Evolutionary conservation across 2,888 invertebrate genomes (phyloP).

Genomic region (Tridacna gigas): DNA sequence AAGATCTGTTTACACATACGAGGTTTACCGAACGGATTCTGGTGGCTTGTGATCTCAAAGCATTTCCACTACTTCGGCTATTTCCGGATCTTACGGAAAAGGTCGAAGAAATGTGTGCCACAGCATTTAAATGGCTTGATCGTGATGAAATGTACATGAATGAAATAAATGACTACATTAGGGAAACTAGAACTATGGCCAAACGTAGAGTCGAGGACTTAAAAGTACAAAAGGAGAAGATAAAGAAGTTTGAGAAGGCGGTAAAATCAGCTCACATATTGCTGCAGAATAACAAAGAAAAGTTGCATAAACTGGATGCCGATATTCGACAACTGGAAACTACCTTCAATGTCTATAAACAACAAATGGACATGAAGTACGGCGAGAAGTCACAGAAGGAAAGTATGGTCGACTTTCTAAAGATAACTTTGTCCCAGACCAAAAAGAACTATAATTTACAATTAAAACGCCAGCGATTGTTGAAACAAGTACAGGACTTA

Average conservation of each 20-base stretch:
- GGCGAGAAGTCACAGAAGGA: conserved; percentile 81
- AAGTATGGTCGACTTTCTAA: conserved; percentile 83
- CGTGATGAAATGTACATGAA: conserved; percentile 82
- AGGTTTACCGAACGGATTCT: conserved; percentile 77
- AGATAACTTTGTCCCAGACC: conserved; percentile 82
- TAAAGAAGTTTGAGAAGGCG: conserved; percentile 77
- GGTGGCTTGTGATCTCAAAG: conserved; percentile 80
- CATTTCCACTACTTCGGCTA: conserved; percentile 81
- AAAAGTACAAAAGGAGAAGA: conserved; percentile 77
- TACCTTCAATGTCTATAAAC: conserved; percentile 73
- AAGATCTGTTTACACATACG: conserved; percentile 77
- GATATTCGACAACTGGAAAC: conserved; percentile 79
- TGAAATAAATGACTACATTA: conserved; percentile 79
- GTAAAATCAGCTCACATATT: conserved; percentile 78
- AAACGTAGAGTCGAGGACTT: conserved; percentile 75
- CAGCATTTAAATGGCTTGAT: conserved; percentile 79
- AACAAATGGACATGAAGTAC: conserved; percentile 72
- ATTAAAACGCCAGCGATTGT: conserved; percentile 78
- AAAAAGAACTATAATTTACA: conserved; percentile 82
- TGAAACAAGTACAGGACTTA: conserved; percentile 79
- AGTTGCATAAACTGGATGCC: conserved; percentile 76
- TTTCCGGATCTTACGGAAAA: conserved; percentile 80
- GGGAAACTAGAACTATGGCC: conserved; percentile 77
- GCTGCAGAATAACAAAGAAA: conserved; percentile 78
- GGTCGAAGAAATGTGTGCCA: conserved; percentile 73